Percentiles rank a stretch among this genome's conserved stretches.
phyloP scores from a whole-genome alignment of 2,888 invertebrate species.

The Apantesis nais region DNA sequence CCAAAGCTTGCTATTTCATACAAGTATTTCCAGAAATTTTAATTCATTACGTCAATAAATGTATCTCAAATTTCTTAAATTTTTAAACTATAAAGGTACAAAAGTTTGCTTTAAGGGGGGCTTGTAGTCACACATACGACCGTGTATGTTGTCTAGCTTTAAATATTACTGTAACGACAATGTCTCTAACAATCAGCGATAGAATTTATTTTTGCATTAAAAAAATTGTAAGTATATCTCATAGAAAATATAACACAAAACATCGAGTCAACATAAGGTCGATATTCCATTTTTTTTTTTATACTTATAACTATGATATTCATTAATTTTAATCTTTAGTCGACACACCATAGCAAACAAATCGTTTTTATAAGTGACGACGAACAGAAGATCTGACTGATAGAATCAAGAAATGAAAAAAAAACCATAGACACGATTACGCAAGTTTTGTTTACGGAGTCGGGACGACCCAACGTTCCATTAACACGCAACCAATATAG shows the following conservation, averaged over 20 bases:
- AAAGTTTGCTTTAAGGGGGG: too few species aligned
- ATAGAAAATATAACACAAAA: neutral
- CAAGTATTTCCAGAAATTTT: neutral
- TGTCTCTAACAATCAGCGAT: neutral
- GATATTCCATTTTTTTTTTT: neutral
- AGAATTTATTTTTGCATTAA: neutral
- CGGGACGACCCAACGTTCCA: conserved; percentile 68
- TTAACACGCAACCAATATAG: conserved; percentile 80
- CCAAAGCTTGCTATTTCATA: neutral
- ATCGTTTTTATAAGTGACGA: conserved; percentile 2
- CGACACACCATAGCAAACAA: neutral
- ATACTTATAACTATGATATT: neutral
- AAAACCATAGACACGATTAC: conserved; percentile 59
- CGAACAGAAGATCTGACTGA: neutral
- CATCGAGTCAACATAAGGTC: neutral
- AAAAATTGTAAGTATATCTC: neutral
- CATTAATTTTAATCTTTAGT: neutral
- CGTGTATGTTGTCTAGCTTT: neutral
- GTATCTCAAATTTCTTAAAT: neutral
- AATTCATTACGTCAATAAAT: neutral
- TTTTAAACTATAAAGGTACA: neutral
- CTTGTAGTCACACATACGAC: too few species aligned
- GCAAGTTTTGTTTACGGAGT: conserved; percentile 78
- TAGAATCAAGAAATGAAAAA: conserved; percentile 7
- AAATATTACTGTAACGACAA: too few species aligned